Base-by-base conservation (phyloP, 2,888 invertebrate species). In the Aphelenchoides bicaudatus region DNA sequence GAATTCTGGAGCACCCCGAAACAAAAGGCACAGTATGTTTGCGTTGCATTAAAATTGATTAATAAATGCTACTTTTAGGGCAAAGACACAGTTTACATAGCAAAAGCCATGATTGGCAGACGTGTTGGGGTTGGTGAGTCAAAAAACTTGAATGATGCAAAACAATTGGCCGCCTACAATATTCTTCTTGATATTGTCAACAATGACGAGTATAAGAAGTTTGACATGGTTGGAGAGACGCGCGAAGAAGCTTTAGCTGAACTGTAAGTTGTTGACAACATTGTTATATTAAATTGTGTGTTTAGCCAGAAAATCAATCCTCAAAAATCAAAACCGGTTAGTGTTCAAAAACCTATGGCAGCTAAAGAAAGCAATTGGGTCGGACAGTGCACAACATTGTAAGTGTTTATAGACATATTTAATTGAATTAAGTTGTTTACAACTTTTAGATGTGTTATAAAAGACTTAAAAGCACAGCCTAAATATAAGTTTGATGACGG, bases 361-460 rank as follows among this genome's bases (percentile, higher is more conserved):
- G 10, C 10, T 34, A 10, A n/a, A 34, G 10, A n/a, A 16, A 16
- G 16, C 34, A n/a, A 43, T 43, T 43, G n/a, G 8, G 10, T 21
- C 10, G 43, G 43, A 19, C 16, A 43, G 23, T 43, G 43, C 23
- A 43, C n/a, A 10, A 8, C 16, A 21, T 43, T 10, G 43, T 43
- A n/a, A 43, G 43, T 19, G 16, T n/a, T 43, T n/a, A 21, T 10
- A 19, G 10, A n/a, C 10, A 21, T 21, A 21, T n/a, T 21, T 6
- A 21, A 25, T 43, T 43, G 8, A 6, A 43, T n/a, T 19, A 10
- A n/a, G 10, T 43, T 21, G 43, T n/a, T n/a, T n/a, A n/a, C n/a
- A n/a, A n/a, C 10, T 43, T 43, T 43, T 25, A 43, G 43, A 10
- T 43, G 43, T 25, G 43, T 25, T 8, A 10, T 21, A n/a, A 43